A percentile compares a stretch with the other conserved stretches of the same genome.
These are phyloP conservation scores for Labrus mixtus DNA, from an alignment of 2,113 vertebrate genomes.

Conservation along the genomic window DNA sequence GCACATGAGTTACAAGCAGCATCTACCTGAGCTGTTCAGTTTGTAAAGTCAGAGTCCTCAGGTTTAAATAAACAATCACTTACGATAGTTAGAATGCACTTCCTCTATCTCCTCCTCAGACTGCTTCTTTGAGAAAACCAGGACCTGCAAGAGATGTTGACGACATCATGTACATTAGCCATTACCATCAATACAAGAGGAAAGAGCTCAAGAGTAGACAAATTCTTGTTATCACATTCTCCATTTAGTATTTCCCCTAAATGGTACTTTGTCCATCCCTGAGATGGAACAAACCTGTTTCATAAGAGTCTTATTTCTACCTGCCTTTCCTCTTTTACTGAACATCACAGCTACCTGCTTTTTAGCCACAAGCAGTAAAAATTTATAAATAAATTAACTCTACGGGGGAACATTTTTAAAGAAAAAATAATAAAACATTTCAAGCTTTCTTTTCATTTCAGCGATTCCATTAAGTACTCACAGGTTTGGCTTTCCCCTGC, in stretches of 20 bases:
- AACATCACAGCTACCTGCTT: background rate
- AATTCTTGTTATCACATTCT: too few relatives aligned
- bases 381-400: too few relatives aligned
- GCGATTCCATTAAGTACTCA: slow-evolving; percentile 57
- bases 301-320: background rate
- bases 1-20: too few relatives aligned
- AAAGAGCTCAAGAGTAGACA: too few relatives aligned
- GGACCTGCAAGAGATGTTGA: slow-evolving; percentile 81
- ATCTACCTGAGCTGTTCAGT: too few relatives aligned
- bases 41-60: too few relatives aligned
- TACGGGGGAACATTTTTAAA: background rate
- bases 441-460: background rate
- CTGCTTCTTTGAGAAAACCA: slow-evolving; percentile 92
- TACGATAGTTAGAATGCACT: slow-evolving; percentile 91
- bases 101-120: slow-evolving; percentile 92
- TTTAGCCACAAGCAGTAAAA: background rate
- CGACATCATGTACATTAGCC: background rate
- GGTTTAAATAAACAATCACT: slow-evolving; percentile 84
- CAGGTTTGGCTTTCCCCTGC: slow-evolving; percentile 78
- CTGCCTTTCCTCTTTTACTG: background rate
- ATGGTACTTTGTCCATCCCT: background rate
- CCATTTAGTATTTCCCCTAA: background rate
- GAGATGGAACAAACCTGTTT: background rate
- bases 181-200: too few relatives aligned
- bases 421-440: background rate